Evolutionary conservation across 2,113 vertebrate genomes (phyloP).

Genomic region (Nothobranchius kuhntae): DNA sequence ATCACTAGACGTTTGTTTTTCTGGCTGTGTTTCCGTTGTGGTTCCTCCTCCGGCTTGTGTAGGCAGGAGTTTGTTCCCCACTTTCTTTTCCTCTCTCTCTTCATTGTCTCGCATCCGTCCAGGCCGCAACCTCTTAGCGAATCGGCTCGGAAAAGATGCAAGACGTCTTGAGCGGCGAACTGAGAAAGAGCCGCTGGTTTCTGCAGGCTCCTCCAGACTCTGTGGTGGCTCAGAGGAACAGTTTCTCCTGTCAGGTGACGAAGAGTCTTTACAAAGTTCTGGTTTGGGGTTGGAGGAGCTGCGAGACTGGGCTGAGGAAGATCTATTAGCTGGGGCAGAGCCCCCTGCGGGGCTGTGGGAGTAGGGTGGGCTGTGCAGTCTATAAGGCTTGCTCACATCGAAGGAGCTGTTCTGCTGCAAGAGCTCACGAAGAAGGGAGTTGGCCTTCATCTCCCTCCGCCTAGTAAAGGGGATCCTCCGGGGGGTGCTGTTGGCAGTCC

Average conservation of each 20-base stretch:
- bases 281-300: slow-evolving; percentile 26
- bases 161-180: slow-evolving; percentile 92
- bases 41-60: slow-evolving; percentile 44
- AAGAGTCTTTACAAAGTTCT: slow-evolving; percentile 68
- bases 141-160: slow-evolving; percentile 82
- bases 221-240: slow-evolving; percentile 51
- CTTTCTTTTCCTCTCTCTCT: slow-evolving; percentile 38
- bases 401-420: slow-evolving; percentile 87
- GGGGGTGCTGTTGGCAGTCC: slow-evolving; percentile 22
- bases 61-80: slow-evolving; percentile 54
- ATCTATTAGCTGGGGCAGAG: neutral
- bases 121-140: slow-evolving; percentile 77
- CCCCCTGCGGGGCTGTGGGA: slow-evolving; percentile 47
- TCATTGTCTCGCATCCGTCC: slow-evolving; percentile 27
- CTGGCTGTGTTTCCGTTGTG: slow-evolving; percentile 46
- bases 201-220: slow-evolving; percentile 60
- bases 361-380: slow-evolving; percentile 90
- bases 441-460: slow-evolving; percentile 69
- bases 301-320: slow-evolving; percentile 8
- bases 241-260: slow-evolving; percentile 32
- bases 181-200: slow-evolving; percentile 66
- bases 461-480: slow-evolving; percentile 68
- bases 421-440: slow-evolving; percentile 91
- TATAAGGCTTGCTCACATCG: slow-evolving; percentile 96
- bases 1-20: slow-evolving; percentile 1